These are phyloP conservation scores for Ephydatia muelleri DNA, from an alignment of 37 sponge, comb jelly and placozoan species.

Conservation along the genomic window DNA sequence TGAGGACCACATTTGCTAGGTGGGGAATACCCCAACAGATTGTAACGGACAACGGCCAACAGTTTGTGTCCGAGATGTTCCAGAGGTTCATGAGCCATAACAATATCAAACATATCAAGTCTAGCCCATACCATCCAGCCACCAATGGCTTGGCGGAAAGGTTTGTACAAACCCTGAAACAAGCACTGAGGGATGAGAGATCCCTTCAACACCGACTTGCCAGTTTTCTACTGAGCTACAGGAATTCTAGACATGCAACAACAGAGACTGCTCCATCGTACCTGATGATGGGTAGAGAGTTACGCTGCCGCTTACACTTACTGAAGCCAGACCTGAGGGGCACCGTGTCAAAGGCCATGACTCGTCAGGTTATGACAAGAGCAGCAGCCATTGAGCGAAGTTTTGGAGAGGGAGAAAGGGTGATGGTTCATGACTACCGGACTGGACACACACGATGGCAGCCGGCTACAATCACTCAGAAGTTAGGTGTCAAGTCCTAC, in stretches of 20 bases:
- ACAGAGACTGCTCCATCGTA: neutral
- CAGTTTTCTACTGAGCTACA: neutral
- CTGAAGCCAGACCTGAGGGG: neutral
- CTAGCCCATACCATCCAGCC: slow-evolving; percentile 47
- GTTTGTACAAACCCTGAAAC: slow-evolving; percentile 49
- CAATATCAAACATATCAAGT: slow-evolving; percentile 39
- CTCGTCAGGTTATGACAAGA: neutral
- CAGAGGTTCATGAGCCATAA: slow-evolving; percentile 5
- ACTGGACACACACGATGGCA: slow-evolving; percentile 2
- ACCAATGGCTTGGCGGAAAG: slow-evolving; percentile 53
- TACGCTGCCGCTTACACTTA: neutral
- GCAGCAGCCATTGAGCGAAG: neutral
- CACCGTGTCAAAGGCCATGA: slow-evolving; percentile 4
- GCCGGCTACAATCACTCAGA: slow-evolving; percentile 3
- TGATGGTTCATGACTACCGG: neutral
- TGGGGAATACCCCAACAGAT: slow-evolving; percentile 50
- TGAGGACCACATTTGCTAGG: slow-evolving; percentile 31
- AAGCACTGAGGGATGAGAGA: neutral
- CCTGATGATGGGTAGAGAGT: slow-evolving; percentile 4
- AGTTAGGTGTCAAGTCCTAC: slow-evolving; percentile 5
- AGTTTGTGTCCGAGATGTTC: slow-evolving; percentile 44
- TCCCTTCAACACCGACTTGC: slow-evolving; percentile 15
- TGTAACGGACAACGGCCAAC: slow-evolving; percentile 57
- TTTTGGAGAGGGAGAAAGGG: slow-evolving; percentile 9
- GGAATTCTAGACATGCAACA: slow-evolving; percentile 3